Conservation (phyloP, 1,140 invertebrate genomes). For the Cyclina sinensis region DNA sequence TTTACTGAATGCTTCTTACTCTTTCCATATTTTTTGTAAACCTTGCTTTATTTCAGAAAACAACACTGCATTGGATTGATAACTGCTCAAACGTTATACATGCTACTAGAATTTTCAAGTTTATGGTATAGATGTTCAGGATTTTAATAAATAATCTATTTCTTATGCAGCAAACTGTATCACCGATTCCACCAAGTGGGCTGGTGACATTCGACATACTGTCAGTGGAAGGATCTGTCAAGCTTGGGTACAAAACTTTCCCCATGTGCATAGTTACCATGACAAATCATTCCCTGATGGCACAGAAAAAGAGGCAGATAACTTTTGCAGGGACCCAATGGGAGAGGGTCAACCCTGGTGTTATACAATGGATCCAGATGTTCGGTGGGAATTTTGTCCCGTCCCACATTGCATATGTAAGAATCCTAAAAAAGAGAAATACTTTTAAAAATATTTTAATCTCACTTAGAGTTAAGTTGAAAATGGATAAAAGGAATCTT, state of each 20-base stretch:
- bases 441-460: too few relatives aligned
- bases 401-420: slow-evolving; percentile 15
- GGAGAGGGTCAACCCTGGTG: slow-evolving; percentile 48
- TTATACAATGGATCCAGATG: slow-evolving; percentile 53
- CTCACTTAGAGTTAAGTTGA: too few relatives aligned
- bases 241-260: background rate
- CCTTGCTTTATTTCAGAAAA: too few relatives aligned
- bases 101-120: too few relatives aligned
- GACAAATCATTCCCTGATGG: slow-evolving; percentile 47
- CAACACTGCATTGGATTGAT: too few relatives aligned
- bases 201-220: background rate
- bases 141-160: background rate
- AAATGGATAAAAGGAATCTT: too few relatives aligned
- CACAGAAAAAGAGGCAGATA: slow-evolving; percentile 46
- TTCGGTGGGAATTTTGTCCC: slow-evolving; percentile 48
- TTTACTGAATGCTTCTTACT: too few relatives aligned
- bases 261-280: slow-evolving; percentile 32
- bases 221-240: slow-evolving; percentile 39
- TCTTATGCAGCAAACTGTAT: slow-evolving; percentile 31
- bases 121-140: background rate
- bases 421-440: too few relatives aligned
- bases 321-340: slow-evolving; percentile 60
- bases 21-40: too few relatives aligned
- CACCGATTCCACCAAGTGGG: slow-evolving; percentile 3
- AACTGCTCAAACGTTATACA: too few relatives aligned